phyloP scores from a whole-genome alignment of 2,888 invertebrate genomes.

The Lumbricus terrestris region DNA sequence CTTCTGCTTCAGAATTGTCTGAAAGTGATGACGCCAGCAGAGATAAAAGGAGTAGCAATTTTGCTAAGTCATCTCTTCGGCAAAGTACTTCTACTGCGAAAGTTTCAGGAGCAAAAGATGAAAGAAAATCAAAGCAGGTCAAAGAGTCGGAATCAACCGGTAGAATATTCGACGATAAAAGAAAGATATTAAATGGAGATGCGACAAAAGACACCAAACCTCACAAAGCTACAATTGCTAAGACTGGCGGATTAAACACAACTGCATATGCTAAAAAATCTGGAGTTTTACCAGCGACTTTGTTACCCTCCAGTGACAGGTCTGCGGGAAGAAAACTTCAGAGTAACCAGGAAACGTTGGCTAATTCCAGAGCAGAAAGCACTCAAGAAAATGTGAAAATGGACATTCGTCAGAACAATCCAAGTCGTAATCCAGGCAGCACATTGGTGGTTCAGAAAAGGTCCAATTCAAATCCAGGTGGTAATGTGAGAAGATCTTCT shows the following conservation, averaged over 20 bases:
- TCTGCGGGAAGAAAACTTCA: background rate
- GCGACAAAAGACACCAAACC: background rate
- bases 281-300: background rate
- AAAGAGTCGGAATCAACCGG: background rate
- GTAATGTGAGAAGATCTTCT: background rate
- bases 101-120: background rate
- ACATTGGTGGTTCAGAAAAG: background rate
- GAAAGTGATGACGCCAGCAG: background rate
- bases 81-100: background rate
- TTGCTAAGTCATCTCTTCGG: background rate
- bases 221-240: background rate
- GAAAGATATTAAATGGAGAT: constrained; percentile 3
- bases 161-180: background rate
- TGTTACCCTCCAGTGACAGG: background rate
- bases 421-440: background rate
- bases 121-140: background rate
- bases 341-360: background rate
- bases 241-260: background rate
- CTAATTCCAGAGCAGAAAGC: background rate
- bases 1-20: background rate
- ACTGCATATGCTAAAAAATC: background rate
- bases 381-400: background rate
- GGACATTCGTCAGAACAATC: background rate
- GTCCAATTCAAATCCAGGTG: background rate
- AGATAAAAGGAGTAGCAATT: background rate